Base-by-base conservation (phyloP, 2,797 vertebrate species). In the Macropodus opercularis region DNA sequence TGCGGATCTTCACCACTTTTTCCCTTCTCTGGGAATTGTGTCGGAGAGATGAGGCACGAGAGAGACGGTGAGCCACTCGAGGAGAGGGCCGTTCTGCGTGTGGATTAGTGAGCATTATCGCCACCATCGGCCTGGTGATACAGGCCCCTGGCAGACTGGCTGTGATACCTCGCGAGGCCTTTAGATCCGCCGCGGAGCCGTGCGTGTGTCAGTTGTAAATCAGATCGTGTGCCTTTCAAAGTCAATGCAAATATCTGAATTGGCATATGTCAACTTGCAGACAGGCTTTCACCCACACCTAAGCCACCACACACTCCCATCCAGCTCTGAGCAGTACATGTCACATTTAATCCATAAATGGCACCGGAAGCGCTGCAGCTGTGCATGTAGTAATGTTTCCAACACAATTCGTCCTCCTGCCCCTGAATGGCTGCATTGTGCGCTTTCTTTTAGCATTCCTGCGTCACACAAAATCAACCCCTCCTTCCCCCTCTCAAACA, bases 101-200 rank as follows among this genome's bases (percentile, higher is more conserved):
- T 74, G 84, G 88, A 92, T 93, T 90, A 84, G 87, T 55, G 70
- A 73, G 61, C 74, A 71, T 93, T n/a, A 92, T 93, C 77, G 76
- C 80, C 43, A 43, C 79, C 85, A 89, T 89, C 72, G 70, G 63
- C 63, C 74, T n/a, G 71, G 60, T 53, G 86, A 90, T 86, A 86
- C 62, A 40, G 55, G 60, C 63, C 64, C 81, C 80, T 85, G 83
- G 85, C 73, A 87, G 77, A 59, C 70, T 47, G 75, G 55, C 76
- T 92, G 91, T 89, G 86, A 88, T 89, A 75, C 69, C 59, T 74
- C 79, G 72, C 81, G 72, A 73, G 77, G 68, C 58, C 38, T 63
- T 77, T 27, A 63, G 52, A 82, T 31, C 52, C 13, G 63, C 64
- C 15, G 66, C 69, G 77, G 85, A 68, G 54, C n/a, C n/a, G n/a